phyloP scores from a whole-genome alignment of 2,797 vertebrate species.

The Pogoniulus pusillus region DNA sequence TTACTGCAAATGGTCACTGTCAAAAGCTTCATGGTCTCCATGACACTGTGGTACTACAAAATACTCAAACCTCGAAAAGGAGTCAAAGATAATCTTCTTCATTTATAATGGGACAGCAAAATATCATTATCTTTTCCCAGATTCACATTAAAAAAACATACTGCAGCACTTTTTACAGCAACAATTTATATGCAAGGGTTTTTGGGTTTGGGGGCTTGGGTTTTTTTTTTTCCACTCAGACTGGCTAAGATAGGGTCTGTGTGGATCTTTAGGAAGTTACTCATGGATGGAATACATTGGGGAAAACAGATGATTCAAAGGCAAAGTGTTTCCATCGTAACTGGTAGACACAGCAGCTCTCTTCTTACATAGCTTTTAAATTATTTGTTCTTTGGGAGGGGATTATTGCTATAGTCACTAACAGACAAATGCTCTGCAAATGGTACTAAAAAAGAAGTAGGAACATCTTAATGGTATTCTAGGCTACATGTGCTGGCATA shows the following conservation, averaged over 20 bases:
- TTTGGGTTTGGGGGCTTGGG: background rate
- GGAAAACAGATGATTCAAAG: conserved; percentile 39
- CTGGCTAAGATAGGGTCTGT: background rate
- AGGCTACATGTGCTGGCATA: background rate
- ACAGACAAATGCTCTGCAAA: background rate
- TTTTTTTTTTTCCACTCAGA: background rate
- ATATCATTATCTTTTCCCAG: background rate
- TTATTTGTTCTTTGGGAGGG: conserved; percentile 1
- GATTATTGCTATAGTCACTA: background rate
- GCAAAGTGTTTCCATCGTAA: conserved; percentile 24
- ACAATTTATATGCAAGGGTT: background rate
- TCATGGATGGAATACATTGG: conserved; percentile 19
- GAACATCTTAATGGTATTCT: background rate
- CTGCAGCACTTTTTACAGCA: background rate
- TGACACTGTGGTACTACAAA: background rate
- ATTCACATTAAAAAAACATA: background rate
- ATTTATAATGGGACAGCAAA: conserved; percentile 6
- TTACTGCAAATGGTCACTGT: conserved; percentile 32
- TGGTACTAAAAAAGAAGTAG: background rate
- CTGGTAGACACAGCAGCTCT: background rate
- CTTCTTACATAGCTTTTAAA: background rate
- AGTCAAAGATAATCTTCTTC: conserved; percentile 20
- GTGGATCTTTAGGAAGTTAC: background rate
- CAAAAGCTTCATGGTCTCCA: background rate
- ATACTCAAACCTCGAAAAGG: background rate